Percentiles rank a stretch among this genome's conserved stretches.
phyloP scores from a whole-genome alignment of 1,140 invertebrate genomes.

The Pseudomyrmex pallidus region DNA sequence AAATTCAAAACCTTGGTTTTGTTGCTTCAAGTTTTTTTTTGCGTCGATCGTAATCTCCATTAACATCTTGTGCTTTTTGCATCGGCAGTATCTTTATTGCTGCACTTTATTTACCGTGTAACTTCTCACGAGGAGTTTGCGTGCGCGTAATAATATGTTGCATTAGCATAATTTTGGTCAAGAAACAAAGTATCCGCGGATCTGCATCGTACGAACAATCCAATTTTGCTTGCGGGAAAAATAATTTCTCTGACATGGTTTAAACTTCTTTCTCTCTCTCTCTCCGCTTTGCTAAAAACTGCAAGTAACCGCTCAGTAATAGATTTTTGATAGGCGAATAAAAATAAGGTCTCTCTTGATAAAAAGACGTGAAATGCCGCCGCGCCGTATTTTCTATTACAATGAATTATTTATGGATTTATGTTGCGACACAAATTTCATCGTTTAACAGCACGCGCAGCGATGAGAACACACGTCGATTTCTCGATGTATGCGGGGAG shows the following conservation, averaged over 20 bases:
- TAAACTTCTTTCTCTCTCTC: not conserved
- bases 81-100: slow-evolving; percentile 10
- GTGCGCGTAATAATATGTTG: slow-evolving; percentile 8
- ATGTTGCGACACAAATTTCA: slow-evolving; percentile 18
- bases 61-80: not conserved
- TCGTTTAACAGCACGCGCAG: not conserved
- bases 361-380: slow-evolving; percentile 18
- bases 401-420: slow-evolving; percentile 51
- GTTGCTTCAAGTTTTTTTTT: no score
- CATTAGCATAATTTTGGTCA: slow-evolving; percentile 43
- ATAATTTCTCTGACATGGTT: slow-evolving; percentile 7
- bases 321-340: slow-evolving; percentile 48
- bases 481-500: no score
- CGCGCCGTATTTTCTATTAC: not conserved
- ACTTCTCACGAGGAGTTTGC: slow-evolving; percentile 6
- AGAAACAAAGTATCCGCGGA: slow-evolving; percentile 5
- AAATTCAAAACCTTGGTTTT: no score
- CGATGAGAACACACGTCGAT: not conserved
- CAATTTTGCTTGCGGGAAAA: slow-evolving; percentile 16
- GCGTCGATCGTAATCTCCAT: no score
- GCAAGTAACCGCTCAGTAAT: slow-evolving; percentile 41
- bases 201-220: not conserved
- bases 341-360: slow-evolving; percentile 28
- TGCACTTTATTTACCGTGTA: not conserved
- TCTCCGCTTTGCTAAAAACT: slow-evolving; percentile 27